Base-by-base conservation (phyloP, 2,888 invertebrate species). In the Macrostomum cliftonense region DNA sequence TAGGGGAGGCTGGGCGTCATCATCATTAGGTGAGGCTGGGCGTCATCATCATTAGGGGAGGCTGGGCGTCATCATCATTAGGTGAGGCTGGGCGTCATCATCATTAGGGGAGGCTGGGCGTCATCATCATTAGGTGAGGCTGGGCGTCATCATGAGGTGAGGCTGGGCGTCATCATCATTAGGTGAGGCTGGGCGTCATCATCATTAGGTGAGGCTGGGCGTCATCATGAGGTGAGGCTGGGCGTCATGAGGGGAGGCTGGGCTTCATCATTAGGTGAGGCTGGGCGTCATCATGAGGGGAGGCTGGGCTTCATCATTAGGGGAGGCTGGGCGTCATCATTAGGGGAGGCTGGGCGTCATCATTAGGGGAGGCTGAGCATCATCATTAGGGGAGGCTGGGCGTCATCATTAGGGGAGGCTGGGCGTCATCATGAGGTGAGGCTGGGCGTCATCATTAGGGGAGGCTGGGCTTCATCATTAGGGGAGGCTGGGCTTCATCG, bases 391-490 rank as follows among this genome's bases (percentile, higher is more conserved):
- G 9, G 4, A 28, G 28, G 9, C 9, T 28, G 9, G 28, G n/a
- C n/a, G n/a, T n/a, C n/a, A n/a, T n/a, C n/a, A n/a, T n/a, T n/a
- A n/a, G n/a, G n/a, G n/a, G n/a, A n/a, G 2, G 50, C 54, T 11
- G 39, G 43, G 4, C 62, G n/a, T n/a, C n/a, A 67, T 50, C 58
- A 65, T 50, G 49, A 59, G 57, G 63, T 63, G 47, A 47, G 52
- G 4, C 5, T 9, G 4, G 28, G 28, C 28, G 4, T 4, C 5
- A 28, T 4, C 9, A 28, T 4, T 7, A 9, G 9, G 28, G 9
- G 4, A 28, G 28, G 9, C 9, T 28, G 9, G 28, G n/a, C n/a
- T n/a, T n/a, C n/a, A n/a, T n/a, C n/a, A n/a, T n/a, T n/a, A n/a
- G n/a, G n/a, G n/a, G n/a, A n/a, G 2, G 50, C 54, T 11, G 39